Percentiles rank a stretch among this genome's conserved stretches.
These are phyloP conservation scores for Avahi laniger DNA, from an alignment of 2,797 vertebrate genomes.

Conservation along the genomic window DNA sequence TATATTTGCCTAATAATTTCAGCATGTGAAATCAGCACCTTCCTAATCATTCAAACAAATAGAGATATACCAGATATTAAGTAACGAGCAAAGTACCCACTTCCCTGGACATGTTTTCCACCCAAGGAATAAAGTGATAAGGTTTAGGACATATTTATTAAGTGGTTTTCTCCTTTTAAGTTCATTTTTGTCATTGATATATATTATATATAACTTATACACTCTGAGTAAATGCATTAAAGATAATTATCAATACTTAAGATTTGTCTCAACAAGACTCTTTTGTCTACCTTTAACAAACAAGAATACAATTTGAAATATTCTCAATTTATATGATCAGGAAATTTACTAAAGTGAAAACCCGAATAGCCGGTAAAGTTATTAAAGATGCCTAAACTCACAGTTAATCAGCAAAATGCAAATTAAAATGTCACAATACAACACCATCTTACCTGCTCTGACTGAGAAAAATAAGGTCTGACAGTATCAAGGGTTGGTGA, in stretches of 20 bases:
- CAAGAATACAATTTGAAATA: constrained; percentile 5
- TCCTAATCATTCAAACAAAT: neutral
- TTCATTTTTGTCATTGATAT: neutral
- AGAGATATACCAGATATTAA: neutral
- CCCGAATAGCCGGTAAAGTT: neutral
- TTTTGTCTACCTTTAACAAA: neutral
- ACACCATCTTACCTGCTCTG: neutral
- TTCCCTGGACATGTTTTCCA: neutral
- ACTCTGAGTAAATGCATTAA: neutral
- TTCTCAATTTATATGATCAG: neutral
- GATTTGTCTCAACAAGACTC: neutral
- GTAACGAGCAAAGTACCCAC: neutral
- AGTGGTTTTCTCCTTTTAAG: neutral
- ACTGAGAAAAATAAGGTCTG: neutral
- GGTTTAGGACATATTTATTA: neutral
- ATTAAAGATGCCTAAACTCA: neutral
- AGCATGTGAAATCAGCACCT: neutral
- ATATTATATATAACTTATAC: neutral
- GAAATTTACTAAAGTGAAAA: neutral
- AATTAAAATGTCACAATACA: neutral
- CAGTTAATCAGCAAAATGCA: neutral
- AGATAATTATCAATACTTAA: neutral
- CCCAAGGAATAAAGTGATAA: neutral
- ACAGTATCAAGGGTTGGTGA: neutral
- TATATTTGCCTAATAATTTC: neutral